These are phyloP conservation scores for Salticus scenicus DNA, from an alignment of 2,888 invertebrate species.

Conservation along the genomic window DNA sequence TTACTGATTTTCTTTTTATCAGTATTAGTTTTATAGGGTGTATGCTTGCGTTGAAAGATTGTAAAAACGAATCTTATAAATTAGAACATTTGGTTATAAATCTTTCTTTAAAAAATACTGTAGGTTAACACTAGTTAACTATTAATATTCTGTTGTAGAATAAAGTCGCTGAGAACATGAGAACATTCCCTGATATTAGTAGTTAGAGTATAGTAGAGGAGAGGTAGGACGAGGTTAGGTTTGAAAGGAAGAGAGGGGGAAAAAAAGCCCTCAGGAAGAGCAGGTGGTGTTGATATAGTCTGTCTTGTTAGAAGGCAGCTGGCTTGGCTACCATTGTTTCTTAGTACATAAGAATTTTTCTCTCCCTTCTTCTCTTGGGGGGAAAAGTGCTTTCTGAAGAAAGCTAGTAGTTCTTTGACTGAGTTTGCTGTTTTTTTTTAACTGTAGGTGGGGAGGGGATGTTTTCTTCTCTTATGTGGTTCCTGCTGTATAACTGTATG, in stretches of 20 bases:
- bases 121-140: too few relatives aligned
- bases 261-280: not conserved
- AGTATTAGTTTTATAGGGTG: too few relatives aligned
- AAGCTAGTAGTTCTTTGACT: not conserved
- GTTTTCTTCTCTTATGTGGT: not conserved
- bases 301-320: not conserved
- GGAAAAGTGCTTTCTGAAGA: not conserved
- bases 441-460: not conserved
- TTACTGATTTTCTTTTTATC: too few relatives aligned
- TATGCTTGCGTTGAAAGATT: too few relatives aligned
- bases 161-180: not conserved
- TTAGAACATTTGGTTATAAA: too few relatives aligned
- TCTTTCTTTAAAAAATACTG: too few relatives aligned
- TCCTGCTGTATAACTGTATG: too few relatives aligned
- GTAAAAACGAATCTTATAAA: too few relatives aligned
- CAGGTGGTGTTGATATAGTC: constrained; percentile 5
- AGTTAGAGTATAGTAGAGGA: not conserved
- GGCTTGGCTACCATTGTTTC: not conserved
- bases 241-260: not conserved
- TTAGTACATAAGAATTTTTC: not conserved
- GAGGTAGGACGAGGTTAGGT: not conserved
- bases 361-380: not conserved
- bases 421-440: not conserved
- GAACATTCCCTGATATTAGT: not conserved
- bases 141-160: not conserved